Conservation (phyloP, 2,888 invertebrate species). For the Sesia apiformis region DNA sequence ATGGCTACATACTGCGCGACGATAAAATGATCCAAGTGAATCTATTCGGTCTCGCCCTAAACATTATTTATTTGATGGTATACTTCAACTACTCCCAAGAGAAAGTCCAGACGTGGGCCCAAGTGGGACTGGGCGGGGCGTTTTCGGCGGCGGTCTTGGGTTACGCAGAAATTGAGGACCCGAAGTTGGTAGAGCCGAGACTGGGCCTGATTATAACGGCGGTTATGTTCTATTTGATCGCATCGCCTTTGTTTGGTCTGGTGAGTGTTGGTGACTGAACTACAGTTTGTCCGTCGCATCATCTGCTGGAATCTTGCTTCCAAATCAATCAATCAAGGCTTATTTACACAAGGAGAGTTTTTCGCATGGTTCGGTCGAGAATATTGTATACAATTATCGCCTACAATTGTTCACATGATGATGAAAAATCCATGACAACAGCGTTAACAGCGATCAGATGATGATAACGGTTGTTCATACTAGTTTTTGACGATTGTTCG, state of each 20-base stretch:
- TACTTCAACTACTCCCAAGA: slow-evolving; percentile 79
- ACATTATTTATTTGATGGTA: slow-evolving; percentile 77
- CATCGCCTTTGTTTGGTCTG: slow-evolving; percentile 80
- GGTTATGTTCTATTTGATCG: slow-evolving; percentile 79
- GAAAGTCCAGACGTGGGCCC: slow-evolving; percentile 68
- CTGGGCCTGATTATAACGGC: slow-evolving; percentile 82
- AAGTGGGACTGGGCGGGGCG: slow-evolving; percentile 70
- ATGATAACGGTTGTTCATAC: no score
- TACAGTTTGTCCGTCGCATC: no score
- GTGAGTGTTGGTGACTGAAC: slow-evolving; percentile 54
- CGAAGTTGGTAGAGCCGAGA: slow-evolving; percentile 77
- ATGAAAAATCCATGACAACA: no score
- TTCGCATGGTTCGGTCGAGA: no score
- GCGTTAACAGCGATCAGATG: no score
- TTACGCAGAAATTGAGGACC: slow-evolving; percentile 80
- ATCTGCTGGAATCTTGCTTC: no score
- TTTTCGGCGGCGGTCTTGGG: slow-evolving; percentile 75
- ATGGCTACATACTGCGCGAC: slow-evolving; percentile 83
- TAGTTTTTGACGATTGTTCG: no score
- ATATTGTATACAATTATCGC: no score
- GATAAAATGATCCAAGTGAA: slow-evolving; percentile 86
- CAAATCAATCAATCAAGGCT: no score
- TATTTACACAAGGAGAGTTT: no score
- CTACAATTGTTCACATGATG: no score
- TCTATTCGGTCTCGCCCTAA: slow-evolving; percentile 80